phyloP scores from a whole-genome alignment of 2,888 invertebrate genomes.

The Ptilodon capucinus region DNA sequence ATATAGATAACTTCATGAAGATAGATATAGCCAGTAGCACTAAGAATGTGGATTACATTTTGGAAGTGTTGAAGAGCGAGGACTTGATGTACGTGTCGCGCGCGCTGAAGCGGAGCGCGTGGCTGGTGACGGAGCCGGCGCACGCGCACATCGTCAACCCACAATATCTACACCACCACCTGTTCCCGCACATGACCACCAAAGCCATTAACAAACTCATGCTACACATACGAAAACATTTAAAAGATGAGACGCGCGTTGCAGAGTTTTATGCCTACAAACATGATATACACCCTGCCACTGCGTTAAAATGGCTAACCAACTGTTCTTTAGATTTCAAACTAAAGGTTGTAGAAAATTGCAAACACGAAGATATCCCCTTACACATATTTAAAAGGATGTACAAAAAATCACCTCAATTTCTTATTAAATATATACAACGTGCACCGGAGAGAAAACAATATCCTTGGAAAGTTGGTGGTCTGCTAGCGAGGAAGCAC shows the following conservation, averaged over 20 bases:
- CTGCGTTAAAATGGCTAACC: not conserved
- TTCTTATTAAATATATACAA: not conserved
- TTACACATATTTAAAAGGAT: not conserved
- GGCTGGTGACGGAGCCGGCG: slow-evolving; percentile 58
- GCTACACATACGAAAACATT: slow-evolving; percentile 51
- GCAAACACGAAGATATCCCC: not conserved
- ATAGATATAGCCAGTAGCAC: slow-evolving; percentile 50
- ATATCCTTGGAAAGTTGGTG: not conserved
- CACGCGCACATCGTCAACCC: slow-evolving; percentile 63
- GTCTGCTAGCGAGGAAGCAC: not conserved
- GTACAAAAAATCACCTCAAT: not conserved
- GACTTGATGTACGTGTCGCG: slow-evolving; percentile 60
- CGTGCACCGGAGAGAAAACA: not conserved
- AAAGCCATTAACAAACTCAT: slow-evolving; percentile 57
- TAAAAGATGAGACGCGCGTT: slow-evolving; percentile 55
- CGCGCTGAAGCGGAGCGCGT: slow-evolving; percentile 55
- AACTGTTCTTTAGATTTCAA: no score
- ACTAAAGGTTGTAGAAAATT: not conserved
- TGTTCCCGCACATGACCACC: slow-evolving; percentile 56
- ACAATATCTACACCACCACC: slow-evolving; percentile 45
- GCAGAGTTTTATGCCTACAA: slow-evolving; percentile 59
- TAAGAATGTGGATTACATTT: slow-evolving; percentile 45
- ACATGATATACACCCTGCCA: not conserved
- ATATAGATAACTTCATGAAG: slow-evolving; percentile 49
- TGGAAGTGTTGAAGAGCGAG: slow-evolving; percentile 46